phyloP scores from a whole-genome alignment of 2,797 vertebrate species.

The Helarctos malayanus region DNA sequence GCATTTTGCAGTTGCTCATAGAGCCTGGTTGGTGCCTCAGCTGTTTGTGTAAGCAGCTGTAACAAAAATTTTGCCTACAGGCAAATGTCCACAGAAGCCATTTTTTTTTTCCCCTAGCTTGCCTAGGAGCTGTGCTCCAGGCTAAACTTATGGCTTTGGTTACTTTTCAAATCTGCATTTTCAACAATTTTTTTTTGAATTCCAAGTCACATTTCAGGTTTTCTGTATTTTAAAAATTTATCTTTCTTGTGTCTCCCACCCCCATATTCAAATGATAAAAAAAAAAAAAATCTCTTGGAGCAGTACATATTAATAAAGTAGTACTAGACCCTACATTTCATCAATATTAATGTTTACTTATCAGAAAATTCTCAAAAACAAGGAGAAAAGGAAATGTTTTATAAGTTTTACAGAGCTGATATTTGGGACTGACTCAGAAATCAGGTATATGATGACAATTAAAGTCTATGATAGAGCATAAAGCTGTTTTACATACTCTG shows the following conservation, averaged over 20 bases:
- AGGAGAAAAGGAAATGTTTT: background rate
- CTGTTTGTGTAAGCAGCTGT: background rate
- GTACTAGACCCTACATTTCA: background rate
- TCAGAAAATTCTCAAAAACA: background rate
- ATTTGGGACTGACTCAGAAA: background rate
- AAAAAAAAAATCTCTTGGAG: background rate
- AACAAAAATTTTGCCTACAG: conserved; percentile 75
- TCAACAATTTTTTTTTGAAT: conserved; percentile 67
- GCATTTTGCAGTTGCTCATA: background rate
- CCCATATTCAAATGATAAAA: background rate
- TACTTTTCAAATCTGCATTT: conserved; percentile 73
- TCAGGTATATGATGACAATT: background rate
- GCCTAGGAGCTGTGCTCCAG: conserved; percentile 67
- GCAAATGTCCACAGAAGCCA: conserved; percentile 68
- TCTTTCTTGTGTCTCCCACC: background rate
- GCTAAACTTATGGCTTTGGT: conserved; percentile 67
- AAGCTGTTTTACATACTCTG: background rate
- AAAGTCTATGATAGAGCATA: background rate
- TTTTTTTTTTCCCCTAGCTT: background rate
- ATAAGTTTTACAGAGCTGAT: background rate
- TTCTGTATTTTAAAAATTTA: background rate
- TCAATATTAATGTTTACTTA: background rate
- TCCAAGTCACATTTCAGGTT: conserved; percentile 62
- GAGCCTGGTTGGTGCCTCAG: background rate
- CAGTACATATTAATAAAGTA: background rate